phyloP scores from a whole-genome alignment of 2,888 invertebrate genomes.

The Hypsopygia costalis region DNA sequence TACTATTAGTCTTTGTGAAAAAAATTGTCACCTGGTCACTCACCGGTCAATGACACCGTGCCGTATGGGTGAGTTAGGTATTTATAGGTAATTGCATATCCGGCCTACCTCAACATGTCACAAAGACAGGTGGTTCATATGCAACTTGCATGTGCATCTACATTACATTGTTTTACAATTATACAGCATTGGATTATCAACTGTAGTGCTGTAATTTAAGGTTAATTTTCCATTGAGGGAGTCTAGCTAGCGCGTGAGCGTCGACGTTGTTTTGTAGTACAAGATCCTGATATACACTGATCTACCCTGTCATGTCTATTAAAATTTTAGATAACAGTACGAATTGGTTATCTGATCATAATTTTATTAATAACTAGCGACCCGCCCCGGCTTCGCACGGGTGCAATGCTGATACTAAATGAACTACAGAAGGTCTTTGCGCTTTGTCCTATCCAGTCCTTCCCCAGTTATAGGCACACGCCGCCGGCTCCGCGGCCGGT shows the following conservation, averaged over 20 bases:
- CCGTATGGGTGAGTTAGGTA: constrained; percentile 9
- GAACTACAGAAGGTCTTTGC: no score
- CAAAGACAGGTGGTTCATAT: constrained; percentile 11
- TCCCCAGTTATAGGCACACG: no score
- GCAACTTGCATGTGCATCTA: constrained; percentile 4
- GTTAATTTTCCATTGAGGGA: not conserved
- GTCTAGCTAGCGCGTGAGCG: not conserved
- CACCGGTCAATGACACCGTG: constrained; percentile 7
- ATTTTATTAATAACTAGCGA: no score
- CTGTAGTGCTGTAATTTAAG: not conserved
- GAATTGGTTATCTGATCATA: no score
- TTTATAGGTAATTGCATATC: constrained; percentile 20
- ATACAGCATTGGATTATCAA: not conserved
- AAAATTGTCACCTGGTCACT: constrained; percentile 5
- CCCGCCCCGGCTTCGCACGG: no score
- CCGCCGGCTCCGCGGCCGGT: no score
- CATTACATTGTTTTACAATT: constrained; percentile 6
- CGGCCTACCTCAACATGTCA: constrained; percentile 26
- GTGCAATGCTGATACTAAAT: no score
- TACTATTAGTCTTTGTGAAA: no score
- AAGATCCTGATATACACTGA: not conserved
- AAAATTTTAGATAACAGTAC: no score
- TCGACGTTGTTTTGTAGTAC: not conserved
- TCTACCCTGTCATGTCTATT: no score
- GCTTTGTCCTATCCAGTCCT: no score